These are phyloP conservation scores for Chrysolina americana DNA, from an alignment of 2,888 invertebrate species.

Conservation along the genomic window DNA sequence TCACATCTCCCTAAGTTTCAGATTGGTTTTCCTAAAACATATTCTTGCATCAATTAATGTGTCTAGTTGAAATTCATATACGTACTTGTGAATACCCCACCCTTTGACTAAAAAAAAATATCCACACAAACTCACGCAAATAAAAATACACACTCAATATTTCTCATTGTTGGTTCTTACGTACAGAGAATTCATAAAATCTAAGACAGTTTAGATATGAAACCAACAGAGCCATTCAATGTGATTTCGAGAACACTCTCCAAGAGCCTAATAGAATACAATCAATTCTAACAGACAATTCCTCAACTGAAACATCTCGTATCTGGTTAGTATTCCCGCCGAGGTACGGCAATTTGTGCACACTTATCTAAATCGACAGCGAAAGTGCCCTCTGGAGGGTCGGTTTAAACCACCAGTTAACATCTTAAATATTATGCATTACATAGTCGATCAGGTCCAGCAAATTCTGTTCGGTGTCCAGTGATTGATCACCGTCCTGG, in stretches of 20 bases:
- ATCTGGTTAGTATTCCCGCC: constrained; percentile 41
- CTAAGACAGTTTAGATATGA: too few species aligned
- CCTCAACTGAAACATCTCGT: constrained; percentile 17
- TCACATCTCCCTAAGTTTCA: too few species aligned
- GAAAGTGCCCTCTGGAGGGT: constrained; percentile 66
- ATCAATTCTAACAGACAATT: constrained; percentile 16
- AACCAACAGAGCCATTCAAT: too few species aligned
- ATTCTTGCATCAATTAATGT: too few species aligned
- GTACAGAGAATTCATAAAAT: too few species aligned
- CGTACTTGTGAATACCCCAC: too few species aligned
- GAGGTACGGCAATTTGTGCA: constrained; percentile 59
- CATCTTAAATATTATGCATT: constrained; percentile 70
- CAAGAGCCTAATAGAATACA: neutral
- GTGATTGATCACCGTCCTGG: constrained; percentile 68
- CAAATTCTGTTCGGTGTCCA: constrained; percentile 59
- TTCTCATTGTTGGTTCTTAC: too few species aligned
- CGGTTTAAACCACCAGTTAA: constrained; percentile 69
- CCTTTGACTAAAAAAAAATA: too few species aligned
- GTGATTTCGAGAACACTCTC: neutral
- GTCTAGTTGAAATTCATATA: too few species aligned
- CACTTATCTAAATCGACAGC: constrained; percentile 62
- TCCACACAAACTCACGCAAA: too few species aligned
- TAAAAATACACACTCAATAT: too few species aligned
- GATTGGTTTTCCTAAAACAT: too few species aligned
- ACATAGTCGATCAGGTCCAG: constrained; percentile 64